Evolutionary conservation across 2,888 invertebrate species (phyloP).

Genomic region (Polylopha cassiicola): DNA sequence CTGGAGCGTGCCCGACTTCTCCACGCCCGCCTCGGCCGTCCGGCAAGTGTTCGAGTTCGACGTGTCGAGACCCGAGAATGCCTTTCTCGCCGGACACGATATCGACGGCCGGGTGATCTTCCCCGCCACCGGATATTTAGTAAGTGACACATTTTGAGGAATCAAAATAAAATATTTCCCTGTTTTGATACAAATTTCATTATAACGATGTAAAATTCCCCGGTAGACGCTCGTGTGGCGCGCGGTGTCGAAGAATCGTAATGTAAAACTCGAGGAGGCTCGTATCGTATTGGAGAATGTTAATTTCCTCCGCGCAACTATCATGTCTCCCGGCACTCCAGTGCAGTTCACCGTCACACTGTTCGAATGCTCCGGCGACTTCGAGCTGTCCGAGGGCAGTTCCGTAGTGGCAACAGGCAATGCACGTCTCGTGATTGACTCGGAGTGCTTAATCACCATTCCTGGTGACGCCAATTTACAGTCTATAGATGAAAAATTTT

Average conservation of each 20-base stretch:
- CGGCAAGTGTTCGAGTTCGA: slow-evolving; percentile 87
- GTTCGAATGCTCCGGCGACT: slow-evolving; percentile 88
- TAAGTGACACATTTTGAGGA: too few relatives aligned
- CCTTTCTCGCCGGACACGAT: slow-evolving; percentile 88
- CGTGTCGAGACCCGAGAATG: slow-evolving; percentile 83
- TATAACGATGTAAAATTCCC: too few relatives aligned
- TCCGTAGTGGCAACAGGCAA: slow-evolving; percentile 88
- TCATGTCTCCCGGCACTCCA: slow-evolving; percentile 88
- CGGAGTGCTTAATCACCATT: slow-evolving; percentile 77
- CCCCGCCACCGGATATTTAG: slow-evolving; percentile 96
- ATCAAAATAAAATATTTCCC: too few relatives aligned
- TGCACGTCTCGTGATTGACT: slow-evolving; percentile 80
- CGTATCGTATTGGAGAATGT: slow-evolving; percentile 93
- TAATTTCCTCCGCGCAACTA: slow-evolving; percentile 94
- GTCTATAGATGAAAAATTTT: slow-evolving; percentile 52
- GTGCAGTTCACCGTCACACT: slow-evolving; percentile 90
- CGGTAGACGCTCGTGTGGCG: slow-evolving; percentile 87
- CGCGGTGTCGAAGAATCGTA: slow-evolving; percentile 88
- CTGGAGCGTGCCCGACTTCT: slow-evolving; percentile 91
- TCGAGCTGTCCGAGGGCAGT: slow-evolving; percentile 93
- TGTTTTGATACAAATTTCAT: too few relatives aligned
- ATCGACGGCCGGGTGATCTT: slow-evolving; percentile 96
- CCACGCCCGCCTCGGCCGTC: slow-evolving; percentile 80
- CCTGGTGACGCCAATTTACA: slow-evolving; percentile 41
- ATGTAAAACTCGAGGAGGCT: slow-evolving; percentile 84